phyloP scores from a whole-genome alignment of 1,140 invertebrate genomes.

The Drosophila baimaii region DNA sequence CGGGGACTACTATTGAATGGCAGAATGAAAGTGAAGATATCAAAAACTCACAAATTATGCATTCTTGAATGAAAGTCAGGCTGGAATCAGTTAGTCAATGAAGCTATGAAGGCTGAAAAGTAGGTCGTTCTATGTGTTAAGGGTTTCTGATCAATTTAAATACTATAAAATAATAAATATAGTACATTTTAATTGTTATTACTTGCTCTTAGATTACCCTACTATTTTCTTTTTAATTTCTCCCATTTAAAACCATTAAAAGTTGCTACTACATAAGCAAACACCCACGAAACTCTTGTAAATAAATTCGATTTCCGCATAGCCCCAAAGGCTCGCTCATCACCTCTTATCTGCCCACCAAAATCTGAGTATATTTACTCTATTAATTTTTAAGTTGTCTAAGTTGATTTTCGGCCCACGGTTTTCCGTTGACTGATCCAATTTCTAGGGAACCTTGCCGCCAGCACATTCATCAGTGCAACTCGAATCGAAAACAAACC shows the following conservation, averaged over 20 bases:
- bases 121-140: not conserved
- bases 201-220: not conserved
- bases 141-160: too few species aligned
- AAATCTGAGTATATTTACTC: slow-evolving; percentile 29
- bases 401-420: slow-evolving; percentile 11
- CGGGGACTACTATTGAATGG: not conserved
- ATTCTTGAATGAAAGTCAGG: not conserved
- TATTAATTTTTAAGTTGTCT: slow-evolving; percentile 17
- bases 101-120: not conserved
- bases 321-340: not conserved
- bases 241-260: not conserved
- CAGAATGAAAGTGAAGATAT: slow-evolving; percentile 36
- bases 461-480: slow-evolving; percentile 57
- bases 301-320: slow-evolving; percentile 27
- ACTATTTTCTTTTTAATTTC: not conserved
- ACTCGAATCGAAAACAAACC: slow-evolving; percentile 58
- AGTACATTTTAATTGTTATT: too few species aligned
- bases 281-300: slow-evolving; percentile 6
- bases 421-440: slow-evolving; percentile 49
- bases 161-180: too few species aligned
- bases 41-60: not conserved
- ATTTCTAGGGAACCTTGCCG: slow-evolving; percentile 53
- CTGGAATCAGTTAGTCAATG: not conserved
- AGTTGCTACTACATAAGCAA: not conserved
- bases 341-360: slow-evolving; percentile 3